Percentiles rank a stretch among this genome's conserved stretches.
Conservation (phyloP, 2,888 invertebrate genomes). For the Drosophila siamana region DNA sequence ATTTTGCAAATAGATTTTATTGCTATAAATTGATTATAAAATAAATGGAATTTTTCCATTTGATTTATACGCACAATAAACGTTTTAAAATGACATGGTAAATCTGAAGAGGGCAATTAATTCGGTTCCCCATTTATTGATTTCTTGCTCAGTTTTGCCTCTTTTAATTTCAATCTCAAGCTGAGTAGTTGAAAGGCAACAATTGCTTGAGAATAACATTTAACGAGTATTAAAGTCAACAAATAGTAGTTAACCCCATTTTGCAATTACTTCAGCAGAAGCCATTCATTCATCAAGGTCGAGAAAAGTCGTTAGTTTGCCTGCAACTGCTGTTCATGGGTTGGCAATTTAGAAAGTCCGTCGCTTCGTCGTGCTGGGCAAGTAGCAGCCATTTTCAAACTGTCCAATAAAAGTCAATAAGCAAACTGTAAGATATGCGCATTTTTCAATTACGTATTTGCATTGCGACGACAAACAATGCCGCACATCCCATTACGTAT, state of each 20-base stretch:
- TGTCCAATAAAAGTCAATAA: constrained; percentile 80
- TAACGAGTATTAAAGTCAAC: not conserved
- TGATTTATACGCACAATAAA: not conserved
- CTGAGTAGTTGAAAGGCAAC: too few species aligned
- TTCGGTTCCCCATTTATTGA: not conserved
- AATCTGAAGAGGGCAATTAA: not conserved
- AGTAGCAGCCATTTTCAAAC: constrained; percentile 38
- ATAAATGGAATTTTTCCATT: not conserved
- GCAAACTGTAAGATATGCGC: constrained; percentile 68
- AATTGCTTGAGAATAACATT: not conserved
- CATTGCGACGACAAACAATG: constrained; percentile 48
- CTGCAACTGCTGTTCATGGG: not conserved
- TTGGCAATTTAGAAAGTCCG: constrained; percentile 26
- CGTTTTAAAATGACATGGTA: too few species aligned
- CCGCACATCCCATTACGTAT: constrained; percentile 10
- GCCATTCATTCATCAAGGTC: not conserved
- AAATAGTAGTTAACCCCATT: not conserved
- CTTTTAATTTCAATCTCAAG: not conserved
- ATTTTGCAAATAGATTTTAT: not conserved
- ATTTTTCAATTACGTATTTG: constrained; percentile 77
- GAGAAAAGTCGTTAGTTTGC: not conserved
- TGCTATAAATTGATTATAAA: not conserved
- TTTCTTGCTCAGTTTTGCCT: not conserved
- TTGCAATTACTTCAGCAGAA: not conserved
- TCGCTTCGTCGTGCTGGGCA: not conserved